Evolutionary conservation across 2,888 invertebrate genomes (phyloP).

Genomic region (Agelastica alni): DNA sequence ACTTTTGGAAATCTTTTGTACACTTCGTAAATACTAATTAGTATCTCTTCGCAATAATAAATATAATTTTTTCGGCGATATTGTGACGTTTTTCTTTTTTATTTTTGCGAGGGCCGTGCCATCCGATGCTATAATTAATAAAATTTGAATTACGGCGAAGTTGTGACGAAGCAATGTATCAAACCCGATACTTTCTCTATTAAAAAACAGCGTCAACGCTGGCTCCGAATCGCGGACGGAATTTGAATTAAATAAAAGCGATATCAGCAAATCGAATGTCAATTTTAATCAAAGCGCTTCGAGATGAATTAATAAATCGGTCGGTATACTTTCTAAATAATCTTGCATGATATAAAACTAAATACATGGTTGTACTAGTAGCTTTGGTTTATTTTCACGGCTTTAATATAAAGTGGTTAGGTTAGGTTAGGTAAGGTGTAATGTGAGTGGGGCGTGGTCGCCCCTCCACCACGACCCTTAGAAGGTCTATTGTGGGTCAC

Average conservation of each 20-base stretch:
- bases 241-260: background rate
- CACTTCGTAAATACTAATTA: background rate
- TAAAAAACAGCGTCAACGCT: background rate
- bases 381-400: too few relatives aligned
- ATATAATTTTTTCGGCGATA: background rate
- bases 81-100: background rate
- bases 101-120: background rate
- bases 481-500: too few relatives aligned
- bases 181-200: background rate
- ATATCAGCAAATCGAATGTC: background rate
- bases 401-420: too few relatives aligned
- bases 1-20: too few relatives aligned
- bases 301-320: too few relatives aligned
- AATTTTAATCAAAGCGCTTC: too few relatives aligned
- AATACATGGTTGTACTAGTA: too few relatives aligned
- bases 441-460: too few relatives aligned
- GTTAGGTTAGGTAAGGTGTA: too few relatives aligned
- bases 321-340: too few relatives aligned
- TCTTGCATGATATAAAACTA: too few relatives aligned
- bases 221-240: background rate
- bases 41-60: background rate
- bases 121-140: background rate
- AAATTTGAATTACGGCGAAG: background rate
- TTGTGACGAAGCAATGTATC: background rate
- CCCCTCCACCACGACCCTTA: too few relatives aligned